phyloP scores from a whole-genome alignment of 1,140 invertebrate genomes.

The Papilio xuthus region DNA sequence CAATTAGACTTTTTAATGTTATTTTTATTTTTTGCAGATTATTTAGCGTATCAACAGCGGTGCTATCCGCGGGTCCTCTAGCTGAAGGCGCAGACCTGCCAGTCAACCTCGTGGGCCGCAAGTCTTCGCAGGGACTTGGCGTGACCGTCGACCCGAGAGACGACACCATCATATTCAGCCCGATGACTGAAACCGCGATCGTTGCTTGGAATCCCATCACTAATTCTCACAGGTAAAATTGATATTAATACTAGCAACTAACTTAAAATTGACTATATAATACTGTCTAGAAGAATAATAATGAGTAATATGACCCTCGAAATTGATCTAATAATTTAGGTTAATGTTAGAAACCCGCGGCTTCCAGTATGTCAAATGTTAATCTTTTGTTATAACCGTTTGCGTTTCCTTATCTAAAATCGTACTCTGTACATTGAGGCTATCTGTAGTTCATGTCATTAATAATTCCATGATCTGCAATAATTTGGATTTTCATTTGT shows the following conservation, averaged over 20 bases:
- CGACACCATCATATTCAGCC: slow-evolving; percentile 88
- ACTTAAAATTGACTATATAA: no score
- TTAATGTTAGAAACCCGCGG: no score
- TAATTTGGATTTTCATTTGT: no score
- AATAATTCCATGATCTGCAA: no score
- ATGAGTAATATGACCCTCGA: no score
- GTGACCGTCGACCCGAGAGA: slow-evolving; percentile 86
- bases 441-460: no score
- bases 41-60: slow-evolving; percentile 88
- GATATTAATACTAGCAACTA: neutral
- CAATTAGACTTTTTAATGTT: neutral
- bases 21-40: slow-evolving; percentile 76
- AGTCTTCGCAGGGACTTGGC: slow-evolving; percentile 90
- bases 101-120: slow-evolving; percentile 88
- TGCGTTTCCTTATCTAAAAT: no score
- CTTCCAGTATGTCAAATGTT: no score
- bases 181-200: slow-evolving; percentile 89
- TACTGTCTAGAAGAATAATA: no score
- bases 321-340: no score
- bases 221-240: slow-evolving; percentile 76
- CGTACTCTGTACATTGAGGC: no score
- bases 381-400: no score
- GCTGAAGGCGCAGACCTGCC: slow-evolving; percentile 86
- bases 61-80: slow-evolving; percentile 86
- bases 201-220: slow-evolving; percentile 88